A percentile compares a stretch with the other conserved stretches of the same genome.
phyloP scores from a whole-genome alignment of 37 sponge, comb jelly and placozoan species.

The Crambe crambe region DNA sequence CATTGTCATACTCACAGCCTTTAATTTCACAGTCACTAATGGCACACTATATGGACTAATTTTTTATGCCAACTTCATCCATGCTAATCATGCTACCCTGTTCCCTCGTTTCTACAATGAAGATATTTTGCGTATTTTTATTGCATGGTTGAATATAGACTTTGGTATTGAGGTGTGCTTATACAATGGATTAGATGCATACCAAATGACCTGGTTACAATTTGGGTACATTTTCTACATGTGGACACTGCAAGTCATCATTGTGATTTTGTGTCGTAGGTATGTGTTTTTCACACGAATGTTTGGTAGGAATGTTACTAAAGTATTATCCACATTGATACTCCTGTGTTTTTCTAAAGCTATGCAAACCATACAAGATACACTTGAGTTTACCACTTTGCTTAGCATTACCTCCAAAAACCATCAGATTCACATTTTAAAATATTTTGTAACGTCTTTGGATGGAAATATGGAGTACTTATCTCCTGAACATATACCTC shows the following conservation, averaged over 20 bases:
- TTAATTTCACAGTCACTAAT: not conserved
- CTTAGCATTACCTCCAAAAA: too few relatives aligned
- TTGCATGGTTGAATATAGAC: not conserved
- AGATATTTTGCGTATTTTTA: not conserved
- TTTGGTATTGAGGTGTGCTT: not conserved
- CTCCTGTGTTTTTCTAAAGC: too few relatives aligned
- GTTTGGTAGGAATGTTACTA: not conserved
- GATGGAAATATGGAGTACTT: too few relatives aligned
- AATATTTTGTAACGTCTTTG: too few relatives aligned
- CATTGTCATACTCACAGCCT: not conserved
- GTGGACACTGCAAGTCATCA: not conserved
- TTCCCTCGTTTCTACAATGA: not conserved
- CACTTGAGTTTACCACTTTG: too few relatives aligned
- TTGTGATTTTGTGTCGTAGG: not conserved
- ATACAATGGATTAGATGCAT: not conserved
- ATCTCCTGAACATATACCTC: too few relatives aligned
- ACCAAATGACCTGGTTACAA: not conserved
- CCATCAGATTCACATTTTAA: too few relatives aligned
- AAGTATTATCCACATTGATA: not conserved
- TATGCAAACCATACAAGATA: too few relatives aligned
- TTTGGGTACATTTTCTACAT: not conserved
- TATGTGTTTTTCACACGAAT: not conserved
- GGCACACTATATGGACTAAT: not conserved
- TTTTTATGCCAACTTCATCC: not conserved
- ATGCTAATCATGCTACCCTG: not conserved